phyloP scores from a whole-genome alignment of 2,113 vertebrate species.

The Crotalus viridis region DNA sequence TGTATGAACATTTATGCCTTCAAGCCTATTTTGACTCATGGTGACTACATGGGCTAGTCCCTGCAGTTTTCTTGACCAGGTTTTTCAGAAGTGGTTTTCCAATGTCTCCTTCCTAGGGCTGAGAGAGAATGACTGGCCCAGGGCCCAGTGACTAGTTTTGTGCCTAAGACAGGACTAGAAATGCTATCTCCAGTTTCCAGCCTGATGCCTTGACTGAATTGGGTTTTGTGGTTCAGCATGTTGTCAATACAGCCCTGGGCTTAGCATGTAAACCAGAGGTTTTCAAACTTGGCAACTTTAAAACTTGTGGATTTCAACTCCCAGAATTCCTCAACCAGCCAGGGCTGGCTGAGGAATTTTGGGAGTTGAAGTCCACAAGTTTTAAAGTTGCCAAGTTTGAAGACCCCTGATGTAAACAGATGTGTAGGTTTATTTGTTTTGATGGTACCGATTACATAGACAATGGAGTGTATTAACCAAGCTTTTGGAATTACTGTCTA shows the following conservation, averaged over 20 bases:
- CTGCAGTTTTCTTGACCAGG: not conserved
- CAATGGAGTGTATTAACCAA: not conserved
- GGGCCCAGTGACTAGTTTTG: too few species aligned
- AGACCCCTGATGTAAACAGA: not conserved
- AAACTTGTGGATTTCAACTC: too few species aligned
- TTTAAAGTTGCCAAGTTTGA: too few species aligned
- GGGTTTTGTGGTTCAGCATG: not conserved
- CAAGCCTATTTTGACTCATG: not conserved
- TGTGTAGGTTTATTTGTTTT: not conserved
- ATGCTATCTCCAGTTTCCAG: not conserved
- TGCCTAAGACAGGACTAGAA: not conserved
- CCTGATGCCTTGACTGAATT: not conserved
- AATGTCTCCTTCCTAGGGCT: not conserved
- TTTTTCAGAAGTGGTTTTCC: not conserved
- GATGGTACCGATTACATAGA: not conserved
- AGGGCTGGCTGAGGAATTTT: too few species aligned
- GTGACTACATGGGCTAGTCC: not conserved
- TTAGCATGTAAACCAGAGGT: not conserved
- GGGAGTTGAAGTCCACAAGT: too few species aligned
- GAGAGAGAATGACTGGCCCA: not conserved
- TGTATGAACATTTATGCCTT: not conserved
- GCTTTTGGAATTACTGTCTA: not conserved
- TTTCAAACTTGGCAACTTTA: too few species aligned
- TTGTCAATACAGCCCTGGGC: not conserved
- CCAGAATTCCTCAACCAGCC: too few species aligned